Conservation (phyloP, 2,888 invertebrate genomes). For the Papilio protenor region DNA sequence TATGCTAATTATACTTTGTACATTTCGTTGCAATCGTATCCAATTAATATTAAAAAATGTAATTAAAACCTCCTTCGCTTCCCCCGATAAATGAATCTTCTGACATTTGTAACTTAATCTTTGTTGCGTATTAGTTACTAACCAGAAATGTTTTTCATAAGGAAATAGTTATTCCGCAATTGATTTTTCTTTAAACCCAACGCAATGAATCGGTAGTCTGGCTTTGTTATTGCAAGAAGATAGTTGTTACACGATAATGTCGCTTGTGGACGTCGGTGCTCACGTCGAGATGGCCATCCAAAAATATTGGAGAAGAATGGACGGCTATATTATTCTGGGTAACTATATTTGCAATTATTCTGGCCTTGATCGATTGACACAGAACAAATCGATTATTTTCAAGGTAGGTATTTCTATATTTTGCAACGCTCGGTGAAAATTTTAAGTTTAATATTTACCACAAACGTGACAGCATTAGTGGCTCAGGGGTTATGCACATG, state of each 20-base stretch:
- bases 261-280: conserved; percentile 52
- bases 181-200: conserved; percentile 16
- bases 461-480: too few relatives aligned
- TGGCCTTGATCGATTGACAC: background rate
- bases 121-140: conserved; percentile 12
- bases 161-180: conserved; percentile 35
- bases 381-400: background rate
- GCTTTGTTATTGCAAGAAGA: conserved; percentile 12
- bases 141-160: conserved; percentile 39
- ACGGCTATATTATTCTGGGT: conserved; percentile 73
- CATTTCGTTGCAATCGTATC: background rate
- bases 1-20: background rate
- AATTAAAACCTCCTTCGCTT: conserved; percentile 15
- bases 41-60: conserved; percentile 13
- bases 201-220: conserved; percentile 32
- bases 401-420: conserved; percentile 16
- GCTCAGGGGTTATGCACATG: too few relatives aligned
- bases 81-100: background rate
- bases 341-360: conserved; percentile 45
- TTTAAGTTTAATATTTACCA: background rate
- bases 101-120: conserved; percentile 13
- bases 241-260: conserved; percentile 44
- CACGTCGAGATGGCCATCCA: conserved; percentile 61
- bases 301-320: conserved; percentile 63
- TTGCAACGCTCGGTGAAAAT: background rate